Conservation (phyloP, 1,140 invertebrate species). For the Orius laevigatus region DNA sequence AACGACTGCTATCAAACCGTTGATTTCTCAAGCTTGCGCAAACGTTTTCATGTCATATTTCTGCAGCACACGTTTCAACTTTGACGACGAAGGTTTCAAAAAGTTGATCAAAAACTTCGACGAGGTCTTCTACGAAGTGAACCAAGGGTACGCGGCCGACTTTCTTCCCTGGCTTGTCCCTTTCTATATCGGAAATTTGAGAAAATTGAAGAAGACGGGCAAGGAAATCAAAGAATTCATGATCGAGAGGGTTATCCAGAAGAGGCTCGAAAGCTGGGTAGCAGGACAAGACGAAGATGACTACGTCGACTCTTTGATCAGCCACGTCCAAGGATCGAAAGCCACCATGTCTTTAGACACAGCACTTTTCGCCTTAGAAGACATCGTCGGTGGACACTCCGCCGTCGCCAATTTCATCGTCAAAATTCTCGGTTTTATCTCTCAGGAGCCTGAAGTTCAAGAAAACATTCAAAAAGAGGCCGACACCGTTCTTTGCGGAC, state of each 20-base stretch:
- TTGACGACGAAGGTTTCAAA: constrained; percentile 43
- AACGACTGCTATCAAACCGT: constrained; percentile 20
- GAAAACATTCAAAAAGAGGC: constrained; percentile 50
- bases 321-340: constrained; percentile 43
- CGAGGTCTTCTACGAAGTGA: constrained; percentile 77
- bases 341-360: constrained; percentile 36
- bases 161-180: constrained; percentile 71
- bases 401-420: constrained; percentile 64
- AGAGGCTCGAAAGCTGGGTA: constrained; percentile 31
- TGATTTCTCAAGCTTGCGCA: constrained; percentile 27
- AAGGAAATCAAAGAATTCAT: constrained; percentile 57
- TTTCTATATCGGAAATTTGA: constrained; percentile 49
- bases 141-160: constrained; percentile 73
- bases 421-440: constrained; percentile 52
- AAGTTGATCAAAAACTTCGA: constrained; percentile 58
- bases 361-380: constrained; percentile 52
- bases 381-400: constrained; percentile 73
- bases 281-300: constrained; percentile 29
- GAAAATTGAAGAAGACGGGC: constrained; percentile 48
- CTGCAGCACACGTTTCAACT: constrained; percentile 48
- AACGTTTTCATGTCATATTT: constrained; percentile 52
- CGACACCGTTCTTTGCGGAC: constrained; percentile 36
- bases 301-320: constrained; percentile 56
- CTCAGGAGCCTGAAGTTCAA: constrained; percentile 41
- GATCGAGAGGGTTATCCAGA: constrained; percentile 47